Conservation (phyloP, 1,140 invertebrate genomes). For the Chymomyza costata region DNA sequence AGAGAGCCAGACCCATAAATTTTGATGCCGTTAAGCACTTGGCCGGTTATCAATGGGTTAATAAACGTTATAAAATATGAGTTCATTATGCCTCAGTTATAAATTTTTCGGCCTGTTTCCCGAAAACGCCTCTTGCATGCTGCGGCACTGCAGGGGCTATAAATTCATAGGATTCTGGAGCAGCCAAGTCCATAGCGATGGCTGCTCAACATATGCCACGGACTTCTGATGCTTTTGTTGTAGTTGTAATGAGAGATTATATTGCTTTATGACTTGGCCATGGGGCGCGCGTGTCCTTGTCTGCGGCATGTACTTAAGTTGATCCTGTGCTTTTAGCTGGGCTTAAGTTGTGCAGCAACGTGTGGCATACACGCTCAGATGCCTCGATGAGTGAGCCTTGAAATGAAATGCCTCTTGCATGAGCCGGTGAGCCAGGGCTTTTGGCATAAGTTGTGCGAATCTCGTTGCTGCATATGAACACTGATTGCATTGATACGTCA, state of each 20-base stretch:
- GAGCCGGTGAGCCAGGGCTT: too few species aligned
- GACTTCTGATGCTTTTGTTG: conserved; percentile 50
- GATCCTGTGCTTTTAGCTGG: conserved; percentile 49
- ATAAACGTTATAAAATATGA: conserved; percentile 73
- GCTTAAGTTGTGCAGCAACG: conserved; percentile 25
- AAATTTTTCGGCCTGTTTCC: conserved; percentile 64
- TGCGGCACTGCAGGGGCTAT: conserved; percentile 62
- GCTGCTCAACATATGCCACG: conserved; percentile 47
- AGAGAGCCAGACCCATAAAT: conserved; percentile 59
- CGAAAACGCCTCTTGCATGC: conserved; percentile 24
- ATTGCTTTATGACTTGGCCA: conserved; percentile 66
- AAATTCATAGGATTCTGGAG: conserved; percentile 56
- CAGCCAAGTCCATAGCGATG: conserved; percentile 20
- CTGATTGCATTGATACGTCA: too few species aligned
- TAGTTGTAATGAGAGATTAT: conserved; percentile 71
- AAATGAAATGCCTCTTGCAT: too few species aligned
- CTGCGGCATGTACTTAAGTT: conserved; percentile 49
- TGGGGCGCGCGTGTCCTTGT: conserved; percentile 51
- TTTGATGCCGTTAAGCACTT: conserved; percentile 44
- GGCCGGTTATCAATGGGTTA: conserved; percentile 68
- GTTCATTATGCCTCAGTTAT: conserved; percentile 67
- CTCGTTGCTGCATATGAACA: too few species aligned
- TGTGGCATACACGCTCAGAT: too few species aligned
- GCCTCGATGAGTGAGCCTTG: too few species aligned
- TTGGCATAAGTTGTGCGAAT: too few species aligned